Percentiles rank a stretch among this genome's conserved stretches.
Conservation (phyloP, 2,888 invertebrate genomes). For the Thalpophila matura region DNA sequence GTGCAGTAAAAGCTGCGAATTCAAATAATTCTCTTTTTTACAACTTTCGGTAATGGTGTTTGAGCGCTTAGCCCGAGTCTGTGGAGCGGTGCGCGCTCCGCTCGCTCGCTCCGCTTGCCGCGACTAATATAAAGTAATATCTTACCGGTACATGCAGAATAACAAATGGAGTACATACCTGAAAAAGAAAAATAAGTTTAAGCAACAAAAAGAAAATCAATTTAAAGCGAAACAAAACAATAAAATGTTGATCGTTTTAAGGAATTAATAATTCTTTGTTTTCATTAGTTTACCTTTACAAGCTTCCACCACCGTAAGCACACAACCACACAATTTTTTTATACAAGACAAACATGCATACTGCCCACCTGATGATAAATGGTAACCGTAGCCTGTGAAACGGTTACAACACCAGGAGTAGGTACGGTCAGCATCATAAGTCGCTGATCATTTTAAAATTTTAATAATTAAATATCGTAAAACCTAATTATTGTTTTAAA, state of each 20-base stretch:
- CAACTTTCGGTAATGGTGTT: slow-evolving; percentile 24
- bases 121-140: slow-evolving; percentile 2
- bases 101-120: neutral
- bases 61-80: slow-evolving; percentile 1
- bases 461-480: too few relatives aligned
- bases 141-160: slow-evolving; percentile 41
- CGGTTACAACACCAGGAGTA: too few relatives aligned
- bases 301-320: slow-evolving; percentile 2
- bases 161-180: slow-evolving; percentile 50
- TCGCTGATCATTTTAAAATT: too few relatives aligned
- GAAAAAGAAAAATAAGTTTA: slow-evolving; percentile 50
- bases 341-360: too few relatives aligned
- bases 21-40: slow-evolving; percentile 33
- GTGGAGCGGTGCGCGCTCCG: slow-evolving; percentile 2
- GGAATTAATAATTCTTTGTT: neutral
- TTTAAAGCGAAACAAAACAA: neutral
- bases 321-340: neutral
- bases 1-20: slow-evolving; percentile 17
- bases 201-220: slow-evolving; percentile 19
- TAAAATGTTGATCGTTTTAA: neutral
- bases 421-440: too few relatives aligned
- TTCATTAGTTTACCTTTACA: neutral
- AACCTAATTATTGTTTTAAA: too few relatives aligned
- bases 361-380: too few relatives aligned
- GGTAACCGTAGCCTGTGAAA: too few relatives aligned